Base-by-base conservation (phyloP, 2,113 vertebrate species). In the Macrotis lagotis region DNA sequence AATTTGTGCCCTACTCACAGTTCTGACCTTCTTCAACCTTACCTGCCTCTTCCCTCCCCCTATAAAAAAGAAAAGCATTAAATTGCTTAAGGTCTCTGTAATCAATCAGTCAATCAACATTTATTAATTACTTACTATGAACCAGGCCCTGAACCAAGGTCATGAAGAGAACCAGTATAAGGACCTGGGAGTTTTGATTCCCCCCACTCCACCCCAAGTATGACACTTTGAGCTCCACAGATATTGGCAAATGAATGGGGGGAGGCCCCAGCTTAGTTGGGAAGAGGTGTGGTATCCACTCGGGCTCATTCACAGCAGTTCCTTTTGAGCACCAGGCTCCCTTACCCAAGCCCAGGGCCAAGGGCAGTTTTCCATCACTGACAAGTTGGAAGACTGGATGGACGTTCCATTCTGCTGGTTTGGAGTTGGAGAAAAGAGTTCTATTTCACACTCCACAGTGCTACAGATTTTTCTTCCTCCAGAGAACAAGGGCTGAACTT, bases 401-500 rank as follows among this genome's bases (percentile, higher is more conserved):
- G 97, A 97, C 96, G 97, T 96, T 96, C 96, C 95, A 97, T 98
- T 97, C 95, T 97, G 95, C 49, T 94, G 90, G 96, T 95, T 93
- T 95, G 95, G 97, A 94, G 95, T 96, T 97, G 95, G 96, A 83
- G 97, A 96, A 96, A 96, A 96, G 95, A 95, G 96, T 89, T 96
- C 96, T 90, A 97, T 98, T 98, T 97, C 97, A 98, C 97, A 97
- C 95, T 96, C 96, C 28, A 37, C 47, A 97, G 96, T 94, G 97
- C 96, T 97, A 96, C 97, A 96, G 98, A 97, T 97, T 97, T 96
- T 97, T 97, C 97, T 97, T 97, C 97, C 98, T 97, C 96, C 95
- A 96, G 97, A 97, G 96, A 98, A 97, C 97, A 98, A 97, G 96
- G 96, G 95, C 91, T 97, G 97, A 97, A 98, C 97, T 98, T 97